A percentile compares a stretch with the other conserved stretches of the same genome.
Evolutionary conservation across 1,140 invertebrate species (phyloP).

Genomic region (Ips nitidus): DNA sequence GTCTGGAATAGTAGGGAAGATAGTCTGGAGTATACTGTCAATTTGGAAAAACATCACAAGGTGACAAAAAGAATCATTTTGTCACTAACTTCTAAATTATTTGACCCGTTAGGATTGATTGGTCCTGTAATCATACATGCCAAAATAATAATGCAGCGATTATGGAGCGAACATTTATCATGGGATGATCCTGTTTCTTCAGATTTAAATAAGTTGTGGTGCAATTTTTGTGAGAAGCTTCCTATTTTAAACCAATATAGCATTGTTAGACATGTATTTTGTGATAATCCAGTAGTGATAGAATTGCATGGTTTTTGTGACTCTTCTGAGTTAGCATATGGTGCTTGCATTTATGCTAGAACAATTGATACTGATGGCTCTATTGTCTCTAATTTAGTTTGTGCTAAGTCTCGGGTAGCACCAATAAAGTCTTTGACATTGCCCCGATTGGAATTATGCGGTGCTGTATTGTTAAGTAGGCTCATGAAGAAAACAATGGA

Average conservation of each 20-base stretch:
- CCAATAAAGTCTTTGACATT: slow-evolving; percentile 12
- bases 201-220: slow-evolving; percentile 8
- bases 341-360: slow-evolving; percentile 45
- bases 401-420: slow-evolving; percentile 31
- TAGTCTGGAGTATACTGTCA: too few relatives aligned
- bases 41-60: slow-evolving; percentile 41
- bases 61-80: slow-evolving; percentile 48
- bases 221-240: background rate
- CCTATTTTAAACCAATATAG: background rate
- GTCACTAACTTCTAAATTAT: slow-evolving; percentile 48
- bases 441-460: slow-evolving; percentile 4
- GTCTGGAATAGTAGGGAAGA: too few relatives aligned
- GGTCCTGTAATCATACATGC: slow-evolving; percentile 43
- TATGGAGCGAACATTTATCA: slow-evolving; percentile 14
- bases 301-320: slow-evolving; percentile 47
- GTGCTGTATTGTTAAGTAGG: background rate
- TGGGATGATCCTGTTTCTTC: slow-evolving; percentile 7
- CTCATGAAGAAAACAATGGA: background rate
- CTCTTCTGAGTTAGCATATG: slow-evolving; percentile 43
- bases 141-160: slow-evolving; percentile 19
- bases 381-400: slow-evolving; percentile 36
- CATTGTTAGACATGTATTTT: background rate
- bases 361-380: slow-evolving; percentile 27
- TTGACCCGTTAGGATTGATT: slow-evolving; percentile 54
- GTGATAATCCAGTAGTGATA: background rate